These are phyloP conservation scores for Drosophila oshimai DNA, from an alignment of 1,140 invertebrate species.

Conservation along the genomic window DNA sequence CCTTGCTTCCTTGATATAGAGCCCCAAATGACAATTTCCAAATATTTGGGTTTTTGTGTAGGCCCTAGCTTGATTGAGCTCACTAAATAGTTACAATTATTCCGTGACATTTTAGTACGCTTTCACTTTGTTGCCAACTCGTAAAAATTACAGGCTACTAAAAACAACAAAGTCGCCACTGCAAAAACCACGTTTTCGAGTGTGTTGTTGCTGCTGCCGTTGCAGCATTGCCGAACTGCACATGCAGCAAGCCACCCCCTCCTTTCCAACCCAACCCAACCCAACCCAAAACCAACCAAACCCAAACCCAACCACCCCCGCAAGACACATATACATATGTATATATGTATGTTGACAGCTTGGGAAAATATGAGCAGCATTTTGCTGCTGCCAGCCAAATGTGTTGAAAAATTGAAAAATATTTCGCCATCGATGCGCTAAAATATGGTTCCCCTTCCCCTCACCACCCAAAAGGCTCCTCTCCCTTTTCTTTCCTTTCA, in stretches of 20 bases:
- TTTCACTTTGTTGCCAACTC: constrained; percentile 7
- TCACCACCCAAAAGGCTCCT: constrained; percentile 1
- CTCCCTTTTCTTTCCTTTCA: neutral
- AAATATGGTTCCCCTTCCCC: constrained; percentile 66
- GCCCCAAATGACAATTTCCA: neutral
- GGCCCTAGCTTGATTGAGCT: neutral
- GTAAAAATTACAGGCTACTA: constrained; percentile 21
- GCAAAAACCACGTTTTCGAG: constrained; percentile 17
- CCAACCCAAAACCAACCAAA: neutral
- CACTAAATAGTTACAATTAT: constrained; percentile 9
- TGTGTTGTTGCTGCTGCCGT: constrained; percentile 14
- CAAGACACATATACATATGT: too few species aligned
- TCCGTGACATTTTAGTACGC: neutral
- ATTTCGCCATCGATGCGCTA: constrained; percentile 76
- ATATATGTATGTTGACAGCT: constrained; percentile 80
- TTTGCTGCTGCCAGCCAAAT: constrained; percentile 79
- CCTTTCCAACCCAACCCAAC: neutral
- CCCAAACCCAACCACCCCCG: neutral
- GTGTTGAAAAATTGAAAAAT: constrained; percentile 81
- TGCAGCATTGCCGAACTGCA: constrained; percentile 71
- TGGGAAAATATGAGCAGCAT: constrained; percentile 76
- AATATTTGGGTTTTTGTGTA: neutral
- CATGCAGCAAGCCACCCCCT: constrained; percentile 41
- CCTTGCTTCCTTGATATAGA: too few species aligned
- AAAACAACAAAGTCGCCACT: constrained; percentile 30